Percentiles rank a stretch among this genome's conserved stretches.
These are phyloP conservation scores for Ophion slaviceki DNA, from an alignment of 2,888 invertebrate genomes.

Conservation along the genomic window DNA sequence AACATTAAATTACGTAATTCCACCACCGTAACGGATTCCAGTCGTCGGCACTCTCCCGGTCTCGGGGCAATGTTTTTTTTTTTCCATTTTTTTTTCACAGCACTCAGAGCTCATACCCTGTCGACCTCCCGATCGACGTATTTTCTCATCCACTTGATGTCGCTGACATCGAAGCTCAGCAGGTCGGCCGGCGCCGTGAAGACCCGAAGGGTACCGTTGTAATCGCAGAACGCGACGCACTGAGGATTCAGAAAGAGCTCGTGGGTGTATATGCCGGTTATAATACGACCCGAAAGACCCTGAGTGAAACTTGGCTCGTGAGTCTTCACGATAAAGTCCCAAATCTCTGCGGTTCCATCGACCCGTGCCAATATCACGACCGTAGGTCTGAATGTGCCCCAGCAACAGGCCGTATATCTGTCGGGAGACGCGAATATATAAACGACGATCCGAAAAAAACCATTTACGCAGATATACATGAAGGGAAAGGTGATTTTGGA, in stretches of 20 bases:
- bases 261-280: slow-evolving; percentile 88
- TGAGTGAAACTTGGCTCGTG: slow-evolving; percentile 89
- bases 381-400: slow-evolving; percentile 91
- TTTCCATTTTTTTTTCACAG: background rate
- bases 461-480: background rate
- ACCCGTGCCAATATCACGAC: slow-evolving; percentile 89
- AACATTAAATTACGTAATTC: background rate
- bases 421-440: slow-evolving; percentile 14
- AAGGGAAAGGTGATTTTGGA: background rate
- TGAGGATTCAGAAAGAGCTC: slow-evolving; percentile 85
- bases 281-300: slow-evolving; percentile 86
- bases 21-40: background rate
- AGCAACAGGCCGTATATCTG: slow-evolving; percentile 87
- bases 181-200: slow-evolving; percentile 86
- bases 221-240: slow-evolving; percentile 88
- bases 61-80: background rate
- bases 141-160: slow-evolving; percentile 80
- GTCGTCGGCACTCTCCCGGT: background rate
- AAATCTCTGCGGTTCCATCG: slow-evolving; percentile 92
- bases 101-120: slow-evolving; percentile 68
- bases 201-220: slow-evolving; percentile 88
- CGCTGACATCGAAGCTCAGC: slow-evolving; percentile 83
- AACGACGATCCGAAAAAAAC: slow-evolving; percentile 1
- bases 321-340: slow-evolving; percentile 90
- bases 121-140: slow-evolving; percentile 76